Conservation (phyloP, 53 echinoderm and acorn worm genomes). For the Glandiceps talaboti region DNA sequence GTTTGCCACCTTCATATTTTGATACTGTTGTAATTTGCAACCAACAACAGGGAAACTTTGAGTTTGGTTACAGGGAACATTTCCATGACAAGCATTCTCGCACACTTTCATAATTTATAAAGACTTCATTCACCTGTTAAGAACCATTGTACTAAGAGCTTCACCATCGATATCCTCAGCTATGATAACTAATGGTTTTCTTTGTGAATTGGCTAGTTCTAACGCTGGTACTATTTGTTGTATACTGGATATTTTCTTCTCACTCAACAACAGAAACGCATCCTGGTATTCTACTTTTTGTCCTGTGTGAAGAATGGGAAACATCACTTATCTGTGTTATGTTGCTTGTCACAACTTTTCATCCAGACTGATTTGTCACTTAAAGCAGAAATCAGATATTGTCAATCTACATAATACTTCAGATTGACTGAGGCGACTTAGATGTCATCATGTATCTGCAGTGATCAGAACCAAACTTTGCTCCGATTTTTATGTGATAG, state of each 20-base stretch:
- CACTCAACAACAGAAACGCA: constrained; percentile 68
- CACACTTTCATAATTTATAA: no score
- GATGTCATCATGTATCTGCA: background rate
- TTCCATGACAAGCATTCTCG: no score
- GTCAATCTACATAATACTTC: background rate
- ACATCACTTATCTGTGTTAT: no score
- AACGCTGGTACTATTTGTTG: constrained; percentile 84
- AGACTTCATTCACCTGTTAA: constrained; percentile 81
- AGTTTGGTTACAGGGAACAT: no score
- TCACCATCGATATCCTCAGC: constrained; percentile 95
- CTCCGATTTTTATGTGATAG: no score
- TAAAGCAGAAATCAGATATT: background rate
- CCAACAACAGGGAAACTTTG: no score
- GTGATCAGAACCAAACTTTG: no score
- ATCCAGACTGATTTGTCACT: background rate
- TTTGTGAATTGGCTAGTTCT: constrained; percentile 86
- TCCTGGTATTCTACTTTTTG: constrained; percentile 92
- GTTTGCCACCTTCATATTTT: no score
- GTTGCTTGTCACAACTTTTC: no score
- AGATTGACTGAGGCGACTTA: background rate
- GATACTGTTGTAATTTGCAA: no score
- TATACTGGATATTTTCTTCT: constrained; percentile 91
- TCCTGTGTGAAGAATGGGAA: constrained; percentile 46
- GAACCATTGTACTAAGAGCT: constrained; percentile 77
- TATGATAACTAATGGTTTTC: constrained; percentile 68